These are phyloP conservation scores for Pteruthius melanotis DNA, from an alignment of 2,113 vertebrate species.

Conservation along the genomic window DNA sequence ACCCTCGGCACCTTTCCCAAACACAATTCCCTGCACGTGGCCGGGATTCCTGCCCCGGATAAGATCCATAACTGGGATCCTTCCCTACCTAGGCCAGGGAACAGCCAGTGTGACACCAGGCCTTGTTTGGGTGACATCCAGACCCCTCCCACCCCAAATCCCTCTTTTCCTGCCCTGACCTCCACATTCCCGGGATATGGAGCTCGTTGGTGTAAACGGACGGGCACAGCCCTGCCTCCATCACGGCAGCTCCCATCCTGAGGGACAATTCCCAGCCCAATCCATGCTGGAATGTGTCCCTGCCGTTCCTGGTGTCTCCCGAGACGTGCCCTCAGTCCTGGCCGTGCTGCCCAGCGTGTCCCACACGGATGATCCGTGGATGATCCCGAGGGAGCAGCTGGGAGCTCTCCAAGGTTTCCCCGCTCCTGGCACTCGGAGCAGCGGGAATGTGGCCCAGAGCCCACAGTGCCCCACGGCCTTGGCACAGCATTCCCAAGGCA, in stretches of 20 bases:
- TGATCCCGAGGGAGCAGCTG: not conserved
- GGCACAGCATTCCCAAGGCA: not conserved
- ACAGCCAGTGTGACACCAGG: not conserved
- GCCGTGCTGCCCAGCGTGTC: not conserved
- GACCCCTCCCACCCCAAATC: not conserved
- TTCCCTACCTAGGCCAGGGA: not conserved
- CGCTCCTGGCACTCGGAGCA: not conserved
- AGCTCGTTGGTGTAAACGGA: accelerated
- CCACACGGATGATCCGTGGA: accelerated
- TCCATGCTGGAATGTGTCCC: not conserved
- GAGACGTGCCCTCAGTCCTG: not conserved
- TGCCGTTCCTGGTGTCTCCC: accelerated
- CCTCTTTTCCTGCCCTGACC: not conserved
- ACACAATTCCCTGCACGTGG: accelerated
- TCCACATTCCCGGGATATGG: accelerated
- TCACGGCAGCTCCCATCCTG: not conserved
- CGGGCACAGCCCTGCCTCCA: not conserved
- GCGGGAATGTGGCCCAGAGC: not conserved
- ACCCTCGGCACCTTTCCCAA: not conserved
- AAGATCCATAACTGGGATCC: accelerated
- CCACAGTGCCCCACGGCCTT: not conserved
- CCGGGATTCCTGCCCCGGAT: not conserved
- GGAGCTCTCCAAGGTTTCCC: not conserved
- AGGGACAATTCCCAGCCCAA: not conserved
- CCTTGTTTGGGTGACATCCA: not conserved